Evolutionary conservation across 2,113 vertebrate genomes (phyloP), one percentile per base, ranked within the genome.

Genomic region (Trochalopteron elliotii): DNA sequence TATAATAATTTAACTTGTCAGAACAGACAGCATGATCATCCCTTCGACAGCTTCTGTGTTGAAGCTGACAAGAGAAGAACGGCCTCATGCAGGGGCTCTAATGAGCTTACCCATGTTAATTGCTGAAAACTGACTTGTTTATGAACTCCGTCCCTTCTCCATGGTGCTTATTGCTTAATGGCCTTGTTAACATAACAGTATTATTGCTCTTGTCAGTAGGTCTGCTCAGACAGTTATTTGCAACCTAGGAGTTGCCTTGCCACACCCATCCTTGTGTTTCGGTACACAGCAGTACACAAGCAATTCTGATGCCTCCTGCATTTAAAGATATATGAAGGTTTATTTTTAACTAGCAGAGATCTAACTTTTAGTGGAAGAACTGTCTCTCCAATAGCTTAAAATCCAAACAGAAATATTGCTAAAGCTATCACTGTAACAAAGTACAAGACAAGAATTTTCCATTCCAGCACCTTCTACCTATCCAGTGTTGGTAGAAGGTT

Each of bases 1-100:
- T 27, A 5, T 6, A 24, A 24, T 60, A 35, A 33, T 35, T 33
- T 30, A 61, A n/a, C 12, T 40, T 45, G 7, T 39, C n/a, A 60
- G 35, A 83, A 76, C 7, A 63, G 74, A 45, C 17, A 63, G 30
- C 6, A 1, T 10, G 27, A 21, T 21, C 0, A 0, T n/a, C 10
- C 31, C 8, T 67, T 63, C 24, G 55, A 28, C 10, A n/a, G 37
- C 10, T 8, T 67, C 24, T 35, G 0, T 0, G 1, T 30, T 15
- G 16, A 11, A 47, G 19, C 3, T 28, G 42, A 12, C 39, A 15
- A 33, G 15, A 15, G n/a, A 65, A 47, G 7, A 59, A 27, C 45
- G 45, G 56, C 23, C 3, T 2, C 9, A 2, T 15, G 12, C 18
- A 8, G 7, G 22, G 67, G 30, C 10, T 53, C 2, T 63, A 28